A percentile compares a stretch with the other conserved stretches of the same genome.
phyloP scores from a whole-genome alignment of 2,113 vertebrate species.

The Sorex araneus region DNA sequence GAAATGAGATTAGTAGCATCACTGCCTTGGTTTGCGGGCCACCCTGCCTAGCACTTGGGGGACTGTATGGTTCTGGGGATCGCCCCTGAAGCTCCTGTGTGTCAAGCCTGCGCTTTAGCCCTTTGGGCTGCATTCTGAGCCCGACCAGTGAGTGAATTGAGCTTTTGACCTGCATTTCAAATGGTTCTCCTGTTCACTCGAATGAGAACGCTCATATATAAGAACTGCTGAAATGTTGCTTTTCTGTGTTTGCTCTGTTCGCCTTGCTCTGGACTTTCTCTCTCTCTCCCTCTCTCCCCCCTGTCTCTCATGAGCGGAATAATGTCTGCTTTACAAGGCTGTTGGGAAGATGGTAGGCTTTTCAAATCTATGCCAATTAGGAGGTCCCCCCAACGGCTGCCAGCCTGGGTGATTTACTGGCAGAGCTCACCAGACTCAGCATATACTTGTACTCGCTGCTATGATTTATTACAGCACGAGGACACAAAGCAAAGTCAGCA shows the following conservation, averaged over 20 bases:
- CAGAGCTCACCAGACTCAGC: background rate
- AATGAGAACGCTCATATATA: background rate
- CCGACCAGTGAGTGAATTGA: background rate
- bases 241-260: constrained; percentile 32
- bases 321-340: constrained; percentile 24
- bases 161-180: constrained; percentile 53
- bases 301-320: background rate
- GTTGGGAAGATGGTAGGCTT: background rate
- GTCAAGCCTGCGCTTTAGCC: too few relatives aligned
- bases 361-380: background rate
- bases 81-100: background rate
- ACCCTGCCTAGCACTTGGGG: too few relatives aligned
- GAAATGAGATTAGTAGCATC: too few relatives aligned
- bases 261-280: background rate
- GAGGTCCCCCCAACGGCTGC: background rate
- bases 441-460: background rate
- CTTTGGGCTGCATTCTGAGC: too few relatives aligned
- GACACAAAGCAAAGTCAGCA: constrained; percentile 52
- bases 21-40: too few relatives aligned
- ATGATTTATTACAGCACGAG: constrained; percentile 48
- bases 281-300: too few relatives aligned
- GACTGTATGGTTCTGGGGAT: background rate
- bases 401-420: constrained; percentile 36
- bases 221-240: constrained; percentile 33
- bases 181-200: constrained; percentile 39